phyloP scores from a whole-genome alignment of 2,888 invertebrate species.

The Mesorhabditis spiculigera region DNA sequence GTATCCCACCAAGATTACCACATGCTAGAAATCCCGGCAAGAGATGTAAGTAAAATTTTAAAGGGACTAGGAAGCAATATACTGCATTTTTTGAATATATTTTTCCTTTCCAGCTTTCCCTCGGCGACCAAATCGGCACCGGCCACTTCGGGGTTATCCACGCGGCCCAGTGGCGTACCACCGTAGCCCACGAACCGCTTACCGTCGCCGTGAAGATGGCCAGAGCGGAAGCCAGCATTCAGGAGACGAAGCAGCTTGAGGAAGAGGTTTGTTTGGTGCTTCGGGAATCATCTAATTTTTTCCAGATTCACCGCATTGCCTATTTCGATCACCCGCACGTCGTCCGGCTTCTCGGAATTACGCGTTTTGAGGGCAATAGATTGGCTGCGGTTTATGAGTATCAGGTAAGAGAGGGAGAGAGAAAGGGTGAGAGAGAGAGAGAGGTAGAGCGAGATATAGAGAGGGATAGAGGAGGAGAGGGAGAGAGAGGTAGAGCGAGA shows the following conservation, averaged over 20 bases:
- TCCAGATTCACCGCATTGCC: conserved; percentile 67
- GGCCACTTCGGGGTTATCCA: conserved; percentile 78
- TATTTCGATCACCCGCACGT: conserved; percentile 92
- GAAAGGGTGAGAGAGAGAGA: no score
- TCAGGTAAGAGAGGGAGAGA: not conserved
- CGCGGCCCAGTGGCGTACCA: conserved; percentile 23
- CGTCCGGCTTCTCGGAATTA: conserved; percentile 84
- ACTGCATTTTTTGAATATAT: no score
- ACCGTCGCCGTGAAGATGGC: conserved; percentile 33
- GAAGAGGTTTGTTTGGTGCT: conserved; percentile 23
- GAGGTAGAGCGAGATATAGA: no score
- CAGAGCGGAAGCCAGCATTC: conserved; percentile 27
- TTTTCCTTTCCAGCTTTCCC: not conserved
- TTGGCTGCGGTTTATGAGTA: conserved; percentile 28
- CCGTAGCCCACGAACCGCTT: conserved; percentile 26
- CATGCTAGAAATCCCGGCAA: conserved; percentile 42
- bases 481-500: no score
- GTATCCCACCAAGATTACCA: conserved; percentile 30
- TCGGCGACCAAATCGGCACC: conserved; percentile 69
- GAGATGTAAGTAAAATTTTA: conserved; percentile 4
- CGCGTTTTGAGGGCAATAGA: conserved; percentile 21
- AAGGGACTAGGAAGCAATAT: no score
- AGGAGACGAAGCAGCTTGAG: conserved; percentile 28
- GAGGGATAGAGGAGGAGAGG: not conserved
- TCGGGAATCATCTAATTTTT: not conserved